A percentile compares a stretch with the other conserved stretches of the same genome.
Evolutionary conservation across 2,888 invertebrate genomes (phyloP).

Genomic region (Sisyra terminalis): DNA sequence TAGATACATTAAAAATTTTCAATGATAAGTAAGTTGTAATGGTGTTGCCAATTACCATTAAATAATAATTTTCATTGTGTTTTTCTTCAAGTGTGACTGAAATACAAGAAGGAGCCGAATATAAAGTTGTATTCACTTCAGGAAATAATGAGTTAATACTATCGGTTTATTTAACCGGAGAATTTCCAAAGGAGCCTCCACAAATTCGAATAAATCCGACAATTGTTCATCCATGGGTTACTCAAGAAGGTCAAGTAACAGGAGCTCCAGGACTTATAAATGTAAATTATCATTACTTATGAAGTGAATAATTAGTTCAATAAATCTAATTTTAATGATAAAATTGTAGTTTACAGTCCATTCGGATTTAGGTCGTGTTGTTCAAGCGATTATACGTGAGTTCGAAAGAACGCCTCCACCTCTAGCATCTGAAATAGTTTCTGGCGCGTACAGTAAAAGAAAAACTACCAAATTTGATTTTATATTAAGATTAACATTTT

Average conservation of each 20-base stretch:
- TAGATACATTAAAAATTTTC: slow-evolving; percentile 66
- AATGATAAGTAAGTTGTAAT: slow-evolving; percentile 51
- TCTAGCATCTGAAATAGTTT: slow-evolving; percentile 21
- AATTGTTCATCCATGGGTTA: slow-evolving; percentile 57
- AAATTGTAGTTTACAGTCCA: slow-evolving; percentile 47
- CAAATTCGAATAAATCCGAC: slow-evolving; percentile 46
- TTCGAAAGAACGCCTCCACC: slow-evolving; percentile 48
- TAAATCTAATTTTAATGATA: not conserved
- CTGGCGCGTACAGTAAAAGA: slow-evolving; percentile 4
- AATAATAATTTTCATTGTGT: slow-evolving; percentile 8
- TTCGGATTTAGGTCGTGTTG: slow-evolving; percentile 65
- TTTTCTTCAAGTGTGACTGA: slow-evolving; percentile 43
- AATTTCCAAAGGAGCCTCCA: slow-evolving; percentile 64
- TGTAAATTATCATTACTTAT: slow-evolving; percentile 32
- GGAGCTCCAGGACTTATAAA: slow-evolving; percentile 61
- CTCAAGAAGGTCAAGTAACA: slow-evolving; percentile 47
- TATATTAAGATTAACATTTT: not conserved
- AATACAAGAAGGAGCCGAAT: slow-evolving; percentile 52
- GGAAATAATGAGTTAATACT: slow-evolving; percentile 47
- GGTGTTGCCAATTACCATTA: slow-evolving; percentile 7
- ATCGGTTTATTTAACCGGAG: slow-evolving; percentile 44
- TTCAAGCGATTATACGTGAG: slow-evolving; percentile 65
- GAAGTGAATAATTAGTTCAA: not conserved
- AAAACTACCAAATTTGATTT: not conserved
- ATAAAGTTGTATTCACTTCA: slow-evolving; percentile 50